phyloP scores from a whole-genome alignment of 2,888 invertebrate genomes.

The Pediacus dermestoides region DNA sequence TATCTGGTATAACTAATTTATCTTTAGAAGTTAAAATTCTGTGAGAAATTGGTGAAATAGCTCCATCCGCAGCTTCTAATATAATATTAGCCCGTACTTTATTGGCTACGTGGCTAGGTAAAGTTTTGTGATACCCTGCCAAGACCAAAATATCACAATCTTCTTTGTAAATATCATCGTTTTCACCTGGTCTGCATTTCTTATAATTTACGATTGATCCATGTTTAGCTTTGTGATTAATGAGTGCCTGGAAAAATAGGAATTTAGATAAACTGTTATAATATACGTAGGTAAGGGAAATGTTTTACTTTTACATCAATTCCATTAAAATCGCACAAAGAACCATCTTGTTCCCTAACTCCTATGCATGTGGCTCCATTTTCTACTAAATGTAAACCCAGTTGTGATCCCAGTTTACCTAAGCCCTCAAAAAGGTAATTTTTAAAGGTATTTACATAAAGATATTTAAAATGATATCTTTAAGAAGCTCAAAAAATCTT shows the following conservation, averaged over 20 bases:
- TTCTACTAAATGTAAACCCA: conserved; percentile 33
- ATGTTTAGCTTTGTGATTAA: conserved; percentile 31
- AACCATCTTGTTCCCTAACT: conserved; percentile 40
- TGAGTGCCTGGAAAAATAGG: conserved; percentile 32
- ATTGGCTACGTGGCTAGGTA: conserved; percentile 40
- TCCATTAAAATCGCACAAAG: conserved; percentile 39
- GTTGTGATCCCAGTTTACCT: conserved; percentile 39
- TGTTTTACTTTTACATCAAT: conserved; percentile 34
- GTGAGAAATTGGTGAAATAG: conserved; percentile 43
- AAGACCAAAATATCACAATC: conserved; percentile 43
- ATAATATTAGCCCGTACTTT: conserved; percentile 43
- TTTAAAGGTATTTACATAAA: too few relatives aligned
- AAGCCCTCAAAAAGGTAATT: conserved; percentile 34
- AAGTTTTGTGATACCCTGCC: conserved; percentile 39
- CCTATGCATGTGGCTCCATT: conserved; percentile 44
- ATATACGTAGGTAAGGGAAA: not conserved
- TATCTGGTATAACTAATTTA: conserved; percentile 44
- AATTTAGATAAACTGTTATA: not conserved
- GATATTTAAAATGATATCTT: not conserved
- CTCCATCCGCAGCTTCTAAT: conserved; percentile 43
- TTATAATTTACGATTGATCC: conserved; percentile 35
- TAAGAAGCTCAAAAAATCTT: conserved; percentile 7
- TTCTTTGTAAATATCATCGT: conserved; percentile 36
- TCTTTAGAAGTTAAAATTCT: conserved; percentile 36
- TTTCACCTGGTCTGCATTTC: conserved; percentile 28